Conservation (phyloP, 2,797 vertebrate genomes). For the Gobio occitaniae region DNA sequence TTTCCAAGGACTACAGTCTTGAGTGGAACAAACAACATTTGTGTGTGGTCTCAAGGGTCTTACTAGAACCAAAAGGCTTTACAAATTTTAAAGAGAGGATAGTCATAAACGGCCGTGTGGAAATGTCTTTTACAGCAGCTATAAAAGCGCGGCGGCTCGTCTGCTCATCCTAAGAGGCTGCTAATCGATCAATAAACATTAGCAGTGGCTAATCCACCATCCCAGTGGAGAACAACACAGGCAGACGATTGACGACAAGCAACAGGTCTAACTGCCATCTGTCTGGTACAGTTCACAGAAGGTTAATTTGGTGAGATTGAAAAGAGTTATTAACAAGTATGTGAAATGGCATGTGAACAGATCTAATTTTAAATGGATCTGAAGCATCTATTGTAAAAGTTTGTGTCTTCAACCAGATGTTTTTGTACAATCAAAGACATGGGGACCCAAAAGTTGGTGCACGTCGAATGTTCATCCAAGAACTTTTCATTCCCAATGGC, state of each 20-base stretch:
- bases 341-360: conserved; percentile 13
- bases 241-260: neutral
- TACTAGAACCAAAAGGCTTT: conserved; percentile 37
- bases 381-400: neutral
- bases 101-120: conserved; percentile 22
- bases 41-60: conserved; percentile 27
- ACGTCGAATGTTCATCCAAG: neutral
- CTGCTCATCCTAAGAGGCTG: conserved; percentile 20
- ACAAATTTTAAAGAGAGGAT: conserved; percentile 27
- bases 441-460: neutral
- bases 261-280: conserved; percentile 3
- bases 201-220: conserved; percentile 23
- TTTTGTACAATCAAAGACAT: neutral
- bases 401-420: neutral
- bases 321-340: conserved; percentile 6
- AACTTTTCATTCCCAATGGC: neutral
- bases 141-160: conserved; percentile 29
- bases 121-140: conserved; percentile 34
- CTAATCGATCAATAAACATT: conserved; percentile 36
- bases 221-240: conserved; percentile 14
- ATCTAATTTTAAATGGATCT: neutral
- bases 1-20: neutral
- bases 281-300: conserved; percentile 7
- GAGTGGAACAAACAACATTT: neutral
- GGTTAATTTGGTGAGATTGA: conserved; percentile 9